Percentiles rank a stretch among this genome's conserved stretches.
phyloP scores from a whole-genome alignment of 2,797 vertebrate genomes.

The Coregonus sp. region DNA sequence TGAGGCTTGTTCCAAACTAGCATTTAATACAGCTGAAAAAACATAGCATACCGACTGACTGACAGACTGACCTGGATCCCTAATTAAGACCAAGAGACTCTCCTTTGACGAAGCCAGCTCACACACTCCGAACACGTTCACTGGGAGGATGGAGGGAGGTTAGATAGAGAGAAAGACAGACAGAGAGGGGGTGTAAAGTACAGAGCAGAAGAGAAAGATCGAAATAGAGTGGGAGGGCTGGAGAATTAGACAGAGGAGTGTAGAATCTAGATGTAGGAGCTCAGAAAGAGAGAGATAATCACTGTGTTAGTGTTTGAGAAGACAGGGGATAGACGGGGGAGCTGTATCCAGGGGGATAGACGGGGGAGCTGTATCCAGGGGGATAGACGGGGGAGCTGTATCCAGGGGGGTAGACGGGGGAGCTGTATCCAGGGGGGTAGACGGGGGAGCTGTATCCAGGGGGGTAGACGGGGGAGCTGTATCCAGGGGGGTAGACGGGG shows the following conservation, averaged over 20 bases:
- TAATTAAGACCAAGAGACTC: slow-evolving; percentile 53
- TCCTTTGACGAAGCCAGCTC: slow-evolving; percentile 40
- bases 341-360: neutral
- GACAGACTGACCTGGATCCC: slow-evolving; percentile 28
- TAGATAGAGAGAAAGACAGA: neutral
- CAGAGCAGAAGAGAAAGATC: slow-evolving; percentile 6
- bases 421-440: neutral
- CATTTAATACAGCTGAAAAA: slow-evolving; percentile 60
- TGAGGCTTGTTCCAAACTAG: slow-evolving; percentile 39
- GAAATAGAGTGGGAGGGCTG: too few species aligned
- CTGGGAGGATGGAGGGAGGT: slow-evolving; percentile 8
- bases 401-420: neutral
- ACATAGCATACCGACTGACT: slow-evolving; percentile 55
- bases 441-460: neutral
- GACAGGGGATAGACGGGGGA: slow-evolving; percentile 6
- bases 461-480: neutral
- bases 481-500: neutral
- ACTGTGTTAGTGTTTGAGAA: slow-evolving; percentile 62
- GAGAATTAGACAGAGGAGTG: slow-evolving; percentile 59
- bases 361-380: neutral
- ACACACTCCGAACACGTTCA: slow-evolving; percentile 57
- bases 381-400: neutral
- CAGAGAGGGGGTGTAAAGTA: slow-evolving; percentile 18
- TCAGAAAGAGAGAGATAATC: slow-evolving; percentile 35
- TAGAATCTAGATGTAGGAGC: slow-evolving; percentile 37